Percentiles rank a stretch among this genome's conserved stretches.
phyloP scores from a whole-genome alignment of 2,888 invertebrate species.

The Leuctra nigra region DNA sequence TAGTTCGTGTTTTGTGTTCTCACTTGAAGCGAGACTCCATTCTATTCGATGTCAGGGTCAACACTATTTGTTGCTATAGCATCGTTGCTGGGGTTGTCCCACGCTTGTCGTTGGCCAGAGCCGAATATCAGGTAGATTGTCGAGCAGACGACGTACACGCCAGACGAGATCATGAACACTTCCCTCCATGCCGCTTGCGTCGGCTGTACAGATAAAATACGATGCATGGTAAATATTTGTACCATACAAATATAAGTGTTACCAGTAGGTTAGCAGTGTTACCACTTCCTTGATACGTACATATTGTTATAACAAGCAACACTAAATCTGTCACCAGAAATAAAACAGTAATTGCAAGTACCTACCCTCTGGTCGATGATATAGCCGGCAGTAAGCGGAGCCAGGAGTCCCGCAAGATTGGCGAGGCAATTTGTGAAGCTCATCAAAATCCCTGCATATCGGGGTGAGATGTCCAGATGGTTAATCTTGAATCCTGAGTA shows the following conservation, averaged over 20 bases:
- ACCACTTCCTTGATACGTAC: too few relatives aligned
- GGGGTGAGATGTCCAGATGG: constrained; percentile 82
- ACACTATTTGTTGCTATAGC: not conserved
- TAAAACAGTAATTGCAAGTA: too few relatives aligned
- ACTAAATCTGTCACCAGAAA: too few relatives aligned
- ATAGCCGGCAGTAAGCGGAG: constrained; percentile 76
- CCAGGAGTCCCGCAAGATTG: constrained; percentile 77
- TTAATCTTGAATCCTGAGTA: constrained; percentile 83
- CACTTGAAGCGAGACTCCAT: not conserved
- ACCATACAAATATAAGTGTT: too few relatives aligned
- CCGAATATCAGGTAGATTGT: constrained; percentile 74
- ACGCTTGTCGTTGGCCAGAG: constrained; percentile 69
- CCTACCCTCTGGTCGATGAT: constrained; percentile 69
- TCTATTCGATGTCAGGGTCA: constrained; percentile 3
- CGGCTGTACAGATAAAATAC: constrained; percentile 54
- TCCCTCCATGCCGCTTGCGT: constrained; percentile 83
- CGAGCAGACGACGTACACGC: constrained; percentile 69
- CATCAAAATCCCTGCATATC: constrained; percentile 87
- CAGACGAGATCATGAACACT: constrained; percentile 80
- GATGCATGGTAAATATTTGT: too few relatives aligned
- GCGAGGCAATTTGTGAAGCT: constrained; percentile 85
- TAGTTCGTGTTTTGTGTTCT: not conserved
- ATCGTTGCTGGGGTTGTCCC: constrained; percentile 74
- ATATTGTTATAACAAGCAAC: too few relatives aligned
- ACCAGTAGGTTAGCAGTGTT: too few relatives aligned